Evolutionary conservation across 2,888 invertebrate species (phyloP).

Genomic region (Parnassius glacialis): DNA sequence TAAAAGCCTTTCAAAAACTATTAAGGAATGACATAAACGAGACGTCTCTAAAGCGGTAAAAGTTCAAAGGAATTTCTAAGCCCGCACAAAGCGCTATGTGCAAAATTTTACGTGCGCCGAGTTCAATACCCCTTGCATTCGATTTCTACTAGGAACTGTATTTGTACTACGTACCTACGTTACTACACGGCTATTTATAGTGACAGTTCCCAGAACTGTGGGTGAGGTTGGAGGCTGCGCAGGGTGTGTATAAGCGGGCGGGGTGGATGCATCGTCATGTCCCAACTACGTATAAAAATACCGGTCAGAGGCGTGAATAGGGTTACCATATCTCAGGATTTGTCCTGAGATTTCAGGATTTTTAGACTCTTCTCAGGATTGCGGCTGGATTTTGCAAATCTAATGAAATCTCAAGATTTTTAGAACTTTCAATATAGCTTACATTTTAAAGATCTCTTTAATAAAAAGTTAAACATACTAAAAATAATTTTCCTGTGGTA

Average conservation of each 20-base stretch:
- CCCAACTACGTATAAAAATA: background rate
- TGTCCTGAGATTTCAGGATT: too few relatives aligned
- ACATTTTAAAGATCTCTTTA: too few relatives aligned
- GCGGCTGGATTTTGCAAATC: too few relatives aligned
- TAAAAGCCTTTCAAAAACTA: background rate
- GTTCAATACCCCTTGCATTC: background rate
- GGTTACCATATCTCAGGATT: too few relatives aligned
- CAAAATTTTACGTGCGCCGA: background rate
- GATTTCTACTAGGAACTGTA: background rate
- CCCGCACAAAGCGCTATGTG: background rate
- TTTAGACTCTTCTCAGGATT: too few relatives aligned
- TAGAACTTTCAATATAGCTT: too few relatives aligned
- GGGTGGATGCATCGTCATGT: slow-evolving; percentile 7
- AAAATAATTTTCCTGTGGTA: too few relatives aligned
- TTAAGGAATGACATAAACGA: background rate
- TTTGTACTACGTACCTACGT: background rate
- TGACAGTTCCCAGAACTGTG: background rate
- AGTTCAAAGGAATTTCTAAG: background rate
- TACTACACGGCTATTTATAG: slow-evolving; percentile 5
- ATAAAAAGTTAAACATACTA: too few relatives aligned
- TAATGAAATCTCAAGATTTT: too few relatives aligned
- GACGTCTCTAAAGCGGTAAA: background rate
- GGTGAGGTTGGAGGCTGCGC: background rate
- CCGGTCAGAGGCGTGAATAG: background rate
- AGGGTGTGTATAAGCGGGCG: background rate